phyloP scores from a whole-genome alignment of 1,140 invertebrate genomes.

The Drosophila teissieri region DNA sequence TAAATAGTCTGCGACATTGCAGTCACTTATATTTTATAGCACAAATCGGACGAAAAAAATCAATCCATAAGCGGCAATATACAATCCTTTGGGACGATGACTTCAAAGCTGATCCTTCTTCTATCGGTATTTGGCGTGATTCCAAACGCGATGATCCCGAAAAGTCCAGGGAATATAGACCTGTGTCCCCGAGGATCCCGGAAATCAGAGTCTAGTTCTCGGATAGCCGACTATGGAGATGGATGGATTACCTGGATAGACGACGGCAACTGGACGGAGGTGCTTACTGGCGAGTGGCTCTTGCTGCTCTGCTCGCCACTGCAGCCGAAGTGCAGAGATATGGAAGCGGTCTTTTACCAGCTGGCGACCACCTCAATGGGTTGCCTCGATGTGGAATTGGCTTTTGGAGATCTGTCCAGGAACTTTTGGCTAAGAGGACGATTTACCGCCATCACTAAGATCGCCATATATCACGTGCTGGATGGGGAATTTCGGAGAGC shows the following conservation, averaged over 20 bases:
- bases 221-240: too few species aligned
- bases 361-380: not conserved
- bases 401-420: conserved; percentile 2
- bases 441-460: not conserved
- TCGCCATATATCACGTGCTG: conserved; percentile 15
- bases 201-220: too few species aligned
- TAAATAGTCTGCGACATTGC: too few species aligned
- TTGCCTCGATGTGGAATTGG: conserved; percentile 1
- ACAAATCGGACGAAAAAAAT: too few species aligned
- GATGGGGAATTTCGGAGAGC: conserved; percentile 14
- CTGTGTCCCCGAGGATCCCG: not conserved
- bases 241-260: not conserved
- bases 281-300: conserved; percentile 18
- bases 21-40: too few species aligned
- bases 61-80: too few species aligned
- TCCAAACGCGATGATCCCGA: too few species aligned
- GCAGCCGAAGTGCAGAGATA: not conserved
- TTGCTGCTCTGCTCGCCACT: not conserved
- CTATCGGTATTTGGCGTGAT: too few species aligned
- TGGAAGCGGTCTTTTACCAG: not conserved
- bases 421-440: not conserved
- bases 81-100: too few species aligned
- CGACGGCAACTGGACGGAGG: not conserved
- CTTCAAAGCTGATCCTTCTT: too few species aligned
- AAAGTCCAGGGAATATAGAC: too few species aligned